phyloP scores from a whole-genome alignment of 2,888 invertebrate genomes.

The Hirudinaria manillensis region DNA sequence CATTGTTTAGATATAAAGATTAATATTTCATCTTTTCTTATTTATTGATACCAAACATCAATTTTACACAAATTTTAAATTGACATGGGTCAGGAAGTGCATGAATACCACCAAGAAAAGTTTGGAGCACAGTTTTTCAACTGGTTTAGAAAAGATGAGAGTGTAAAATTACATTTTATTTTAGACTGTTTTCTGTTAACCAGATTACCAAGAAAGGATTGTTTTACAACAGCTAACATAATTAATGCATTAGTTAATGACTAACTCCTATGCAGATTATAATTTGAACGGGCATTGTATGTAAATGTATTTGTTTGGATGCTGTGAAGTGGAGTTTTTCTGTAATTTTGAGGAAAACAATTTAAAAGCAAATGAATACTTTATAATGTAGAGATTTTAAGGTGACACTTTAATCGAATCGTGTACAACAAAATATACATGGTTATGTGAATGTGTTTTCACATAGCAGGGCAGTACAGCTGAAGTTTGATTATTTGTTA shows the following conservation, averaged over 20 bases:
- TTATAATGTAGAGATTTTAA: too few relatives aligned
- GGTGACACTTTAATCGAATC: too few relatives aligned
- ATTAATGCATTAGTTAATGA: neutral
- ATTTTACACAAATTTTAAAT: neutral
- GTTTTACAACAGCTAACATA: neutral
- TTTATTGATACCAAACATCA: neutral
- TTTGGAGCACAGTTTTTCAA: constrained; percentile 26
- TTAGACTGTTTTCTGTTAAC: neutral
- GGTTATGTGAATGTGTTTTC: too few relatives aligned
- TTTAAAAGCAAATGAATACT: too few relatives aligned
- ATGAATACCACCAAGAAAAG: constrained; percentile 16
- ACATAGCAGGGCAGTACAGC: too few relatives aligned
- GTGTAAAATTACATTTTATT: constrained; percentile 24
- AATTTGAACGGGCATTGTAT: too few relatives aligned
- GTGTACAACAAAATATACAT: too few relatives aligned
- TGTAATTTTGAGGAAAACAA: too few relatives aligned
- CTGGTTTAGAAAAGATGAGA: constrained; percentile 35
- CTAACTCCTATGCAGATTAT: constrained; percentile 2
- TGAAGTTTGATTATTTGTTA: too few relatives aligned
- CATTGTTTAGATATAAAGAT: neutral
- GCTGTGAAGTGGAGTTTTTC: too few relatives aligned
- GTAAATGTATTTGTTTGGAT: too few relatives aligned
- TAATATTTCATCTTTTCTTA: neutral
- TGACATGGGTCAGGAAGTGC: constrained; percentile 5
- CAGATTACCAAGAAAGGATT: neutral